Evolutionary conservation across 2,888 invertebrate genomes (phyloP).

Genomic region (Coenonympha arcania): DNA sequence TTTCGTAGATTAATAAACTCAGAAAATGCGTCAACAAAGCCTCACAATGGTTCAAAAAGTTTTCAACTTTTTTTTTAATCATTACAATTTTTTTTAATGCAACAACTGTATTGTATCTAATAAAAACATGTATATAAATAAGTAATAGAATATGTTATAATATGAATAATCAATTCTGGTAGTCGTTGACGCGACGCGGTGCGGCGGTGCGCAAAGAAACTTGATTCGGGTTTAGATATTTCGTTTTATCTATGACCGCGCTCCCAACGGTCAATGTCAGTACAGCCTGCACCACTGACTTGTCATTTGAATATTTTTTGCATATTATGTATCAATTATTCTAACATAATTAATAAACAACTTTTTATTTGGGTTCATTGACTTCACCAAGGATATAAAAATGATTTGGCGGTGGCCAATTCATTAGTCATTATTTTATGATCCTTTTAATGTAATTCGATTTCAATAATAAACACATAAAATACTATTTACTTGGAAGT

Average conservation of each 20-base stretch:
- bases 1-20: no score
- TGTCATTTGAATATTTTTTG: constrained; percentile 43
- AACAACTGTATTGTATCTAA: neutral
- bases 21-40: no score
- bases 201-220: constrained; percentile 8
- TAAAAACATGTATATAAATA: no score
- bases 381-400: constrained; percentile 24
- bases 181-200: neutral
- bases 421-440: constrained; percentile 14
- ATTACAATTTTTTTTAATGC: no score
- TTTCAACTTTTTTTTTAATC: no score
- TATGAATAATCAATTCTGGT: neutral
- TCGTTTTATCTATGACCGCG: constrained; percentile 27
- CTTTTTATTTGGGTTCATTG: constrained; percentile 37
- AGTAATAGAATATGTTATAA: constrained; percentile 1
- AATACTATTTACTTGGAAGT: constrained; percentile 1
- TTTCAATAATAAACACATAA: constrained; percentile 1
- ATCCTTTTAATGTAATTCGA: neutral
- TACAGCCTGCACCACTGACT: constrained; percentile 38
- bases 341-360: constrained; percentile 40
- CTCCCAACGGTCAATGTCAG: constrained; percentile 40
- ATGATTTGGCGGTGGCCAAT: constrained; percentile 5
- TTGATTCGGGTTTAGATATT: constrained; percentile 18
- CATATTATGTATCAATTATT: constrained; percentile 32
- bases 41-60: no score